These are phyloP conservation scores for Mus musculus DNA, from an alignment of 2,113 vertebrate species.

Conservation along the genomic window DNA sequence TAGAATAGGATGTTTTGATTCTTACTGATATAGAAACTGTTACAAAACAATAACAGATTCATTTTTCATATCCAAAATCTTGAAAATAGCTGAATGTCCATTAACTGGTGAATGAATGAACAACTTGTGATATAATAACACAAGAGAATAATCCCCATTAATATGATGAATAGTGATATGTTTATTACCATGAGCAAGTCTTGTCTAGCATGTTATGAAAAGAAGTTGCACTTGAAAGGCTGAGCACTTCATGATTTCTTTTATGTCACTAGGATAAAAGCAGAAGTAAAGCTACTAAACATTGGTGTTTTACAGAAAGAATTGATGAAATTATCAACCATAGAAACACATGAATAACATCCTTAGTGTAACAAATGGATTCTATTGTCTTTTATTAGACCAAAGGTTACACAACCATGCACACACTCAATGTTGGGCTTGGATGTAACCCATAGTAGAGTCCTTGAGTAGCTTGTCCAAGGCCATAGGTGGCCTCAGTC, in stretches of 20 bases:
- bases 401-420: background rate
- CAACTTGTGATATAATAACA: background rate
- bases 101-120: background rate
- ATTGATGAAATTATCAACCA: background rate
- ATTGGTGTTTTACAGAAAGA: background rate
- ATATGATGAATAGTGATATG: background rate
- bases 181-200: background rate
- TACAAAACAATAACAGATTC: background rate
- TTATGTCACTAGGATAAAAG: background rate
- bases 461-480: background rate
- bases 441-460: background rate
- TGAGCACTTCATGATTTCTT: background rate
- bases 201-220: background rate
- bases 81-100: background rate
- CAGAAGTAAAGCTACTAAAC: background rate
- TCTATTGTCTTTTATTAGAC: background rate
- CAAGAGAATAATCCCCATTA: background rate
- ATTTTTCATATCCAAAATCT: background rate
- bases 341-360: background rate
- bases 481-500: background rate
- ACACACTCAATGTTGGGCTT: background rate
- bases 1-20: background rate
- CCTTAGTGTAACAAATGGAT: background rate
- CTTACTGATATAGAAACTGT: background rate
- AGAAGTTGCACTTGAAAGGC: background rate